phyloP scores from a whole-genome alignment of 2,797 vertebrate species.

The Echiichthys vipera region DNA sequence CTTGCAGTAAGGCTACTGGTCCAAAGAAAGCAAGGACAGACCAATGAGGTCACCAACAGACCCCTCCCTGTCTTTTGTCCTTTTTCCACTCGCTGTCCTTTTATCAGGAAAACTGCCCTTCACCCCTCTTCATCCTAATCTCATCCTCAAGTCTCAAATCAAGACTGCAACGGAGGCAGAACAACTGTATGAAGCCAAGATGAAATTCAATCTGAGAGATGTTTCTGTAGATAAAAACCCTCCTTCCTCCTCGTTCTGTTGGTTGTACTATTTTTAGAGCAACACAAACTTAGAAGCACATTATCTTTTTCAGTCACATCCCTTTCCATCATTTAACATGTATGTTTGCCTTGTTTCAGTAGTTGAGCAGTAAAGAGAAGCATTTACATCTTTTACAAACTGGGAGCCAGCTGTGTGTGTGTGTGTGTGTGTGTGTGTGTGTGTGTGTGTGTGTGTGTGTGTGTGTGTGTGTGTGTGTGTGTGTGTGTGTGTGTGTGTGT shows the following conservation, averaged over 20 bases:
- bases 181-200: conserved; percentile 68
- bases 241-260: conserved; percentile 70
- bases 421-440: too few relatives aligned
- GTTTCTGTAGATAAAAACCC: conserved; percentile 79
- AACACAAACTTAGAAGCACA: conserved; percentile 83
- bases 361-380: conserved; percentile 68
- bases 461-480: too few relatives aligned
- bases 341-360: conserved; percentile 81
- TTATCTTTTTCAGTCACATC: conserved; percentile 79
- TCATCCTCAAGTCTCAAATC: conserved; percentile 75
- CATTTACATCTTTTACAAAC: too few relatives aligned
- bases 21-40: conserved; percentile 95
- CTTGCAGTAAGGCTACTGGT: conserved; percentile 90
- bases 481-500: too few relatives aligned
- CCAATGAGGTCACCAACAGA: conserved; percentile 85
- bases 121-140: conserved; percentile 64
- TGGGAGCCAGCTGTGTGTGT: too few relatives aligned
- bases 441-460: too few relatives aligned
- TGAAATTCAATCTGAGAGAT: conserved; percentile 77
- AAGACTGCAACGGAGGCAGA: conserved; percentile 72
- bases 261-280: conserved; percentile 81
- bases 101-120: conserved; percentile 80
- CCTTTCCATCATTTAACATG: conserved; percentile 72
- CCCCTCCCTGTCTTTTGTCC: conserved; percentile 68
- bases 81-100: conserved; percentile 74